Evolutionary conservation across 1,140 invertebrate genomes (phyloP).

Genomic region (Physella acuta): DNA sequence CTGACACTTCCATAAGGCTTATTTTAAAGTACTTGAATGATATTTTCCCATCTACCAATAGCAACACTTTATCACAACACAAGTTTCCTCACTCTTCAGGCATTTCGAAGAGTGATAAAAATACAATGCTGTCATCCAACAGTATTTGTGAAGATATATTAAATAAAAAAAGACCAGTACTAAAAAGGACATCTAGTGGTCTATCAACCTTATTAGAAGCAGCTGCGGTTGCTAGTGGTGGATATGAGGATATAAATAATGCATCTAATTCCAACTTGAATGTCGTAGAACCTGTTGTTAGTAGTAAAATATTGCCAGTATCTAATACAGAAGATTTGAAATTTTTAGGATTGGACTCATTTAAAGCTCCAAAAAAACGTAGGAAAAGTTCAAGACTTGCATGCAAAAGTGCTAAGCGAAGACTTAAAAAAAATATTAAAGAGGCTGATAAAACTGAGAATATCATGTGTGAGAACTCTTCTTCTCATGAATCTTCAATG

Average conservation of each 20-base stretch:
- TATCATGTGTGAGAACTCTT: background rate
- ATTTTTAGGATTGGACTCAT: background rate
- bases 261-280: background rate
- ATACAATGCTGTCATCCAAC: background rate
- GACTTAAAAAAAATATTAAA: background rate
- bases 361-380: no score
- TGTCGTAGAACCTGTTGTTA: background rate
- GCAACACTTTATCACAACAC: background rate
- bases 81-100: background rate
- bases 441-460: background rate
- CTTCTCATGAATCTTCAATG: background rate
- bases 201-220: conserved; percentile 17
- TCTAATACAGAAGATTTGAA: background rate
- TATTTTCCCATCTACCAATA: conserved; percentile 3
- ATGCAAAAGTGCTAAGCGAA: background rate
- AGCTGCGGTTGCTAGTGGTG: conserved; percentile 6
- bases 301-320: background rate
- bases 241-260: background rate
- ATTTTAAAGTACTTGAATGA: background rate
- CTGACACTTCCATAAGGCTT: background rate
- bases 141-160: conserved; percentile 1
- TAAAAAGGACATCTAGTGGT: conserved; percentile 8
- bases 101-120: background rate
- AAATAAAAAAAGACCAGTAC: background rate
- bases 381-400: conserved; percentile 7